Evolutionary conservation across 2,113 vertebrate species (phyloP).

Genomic region (Tympanuchus pallidicinctus): DNA sequence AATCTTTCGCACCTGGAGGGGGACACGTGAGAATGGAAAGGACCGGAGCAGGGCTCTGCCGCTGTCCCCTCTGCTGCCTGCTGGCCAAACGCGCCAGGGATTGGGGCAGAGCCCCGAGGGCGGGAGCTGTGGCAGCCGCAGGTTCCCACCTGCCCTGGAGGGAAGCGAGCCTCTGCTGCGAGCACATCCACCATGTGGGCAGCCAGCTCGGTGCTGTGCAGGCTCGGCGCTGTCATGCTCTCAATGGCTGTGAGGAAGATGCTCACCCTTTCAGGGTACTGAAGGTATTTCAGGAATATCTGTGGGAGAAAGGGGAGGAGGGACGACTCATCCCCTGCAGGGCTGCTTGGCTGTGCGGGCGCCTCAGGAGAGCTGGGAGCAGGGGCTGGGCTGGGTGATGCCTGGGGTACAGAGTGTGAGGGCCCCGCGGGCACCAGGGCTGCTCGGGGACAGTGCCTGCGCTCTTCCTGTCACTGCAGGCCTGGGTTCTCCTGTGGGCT

Average conservation of each 20-base stretch:
- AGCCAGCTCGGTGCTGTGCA: background rate
- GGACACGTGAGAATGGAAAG: background rate
- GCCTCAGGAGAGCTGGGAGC: background rate
- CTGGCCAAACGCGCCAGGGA: background rate
- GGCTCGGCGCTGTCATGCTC: background rate
- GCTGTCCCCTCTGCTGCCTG: background rate
- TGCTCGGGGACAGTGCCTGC: too few species aligned
- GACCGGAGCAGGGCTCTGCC: background rate
- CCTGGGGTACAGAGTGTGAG: background rate
- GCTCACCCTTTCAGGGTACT: fast-evolving
- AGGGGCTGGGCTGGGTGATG: background rate
- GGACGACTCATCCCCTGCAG: background rate
- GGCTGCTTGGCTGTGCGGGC: background rate
- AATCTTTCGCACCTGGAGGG: background rate
- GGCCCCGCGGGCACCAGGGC: background rate
- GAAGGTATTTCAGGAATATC: background rate
- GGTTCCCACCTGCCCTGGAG: background rate
- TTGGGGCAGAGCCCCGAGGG: background rate
- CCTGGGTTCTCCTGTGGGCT: too few species aligned
- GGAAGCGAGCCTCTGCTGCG: background rate
- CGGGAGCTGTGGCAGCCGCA: background rate
- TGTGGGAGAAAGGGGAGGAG: background rate
- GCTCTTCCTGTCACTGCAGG: too few species aligned
- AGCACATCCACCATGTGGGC: background rate
- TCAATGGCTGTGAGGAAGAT: background rate